Conservation (phyloP, 2,888 invertebrate genomes). For the Pasiphila rectangulata region DNA sequence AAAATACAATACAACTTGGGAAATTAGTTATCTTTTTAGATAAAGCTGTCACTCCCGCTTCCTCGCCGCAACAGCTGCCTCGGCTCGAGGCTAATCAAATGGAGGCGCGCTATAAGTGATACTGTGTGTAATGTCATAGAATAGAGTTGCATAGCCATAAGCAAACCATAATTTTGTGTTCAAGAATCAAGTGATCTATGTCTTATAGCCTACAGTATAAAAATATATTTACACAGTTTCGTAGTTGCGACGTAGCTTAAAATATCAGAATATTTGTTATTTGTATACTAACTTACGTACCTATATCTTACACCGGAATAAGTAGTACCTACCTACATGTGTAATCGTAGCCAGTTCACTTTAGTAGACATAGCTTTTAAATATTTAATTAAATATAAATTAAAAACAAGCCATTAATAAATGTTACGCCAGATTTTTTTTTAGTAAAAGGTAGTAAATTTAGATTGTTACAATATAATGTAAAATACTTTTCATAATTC, state of each 20-base stretch:
- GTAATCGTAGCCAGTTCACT: slow-evolving; percentile 18
- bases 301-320: slow-evolving; percentile 13
- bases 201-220: slow-evolving; percentile 45
- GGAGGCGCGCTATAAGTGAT: slow-evolving; percentile 48
- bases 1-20: no score
- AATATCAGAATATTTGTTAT: slow-evolving; percentile 13
- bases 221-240: slow-evolving; percentile 46
- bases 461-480: slow-evolving; percentile 10
- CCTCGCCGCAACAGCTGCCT: no score
- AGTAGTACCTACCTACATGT: slow-evolving; percentile 16
- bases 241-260: slow-evolving; percentile 27
- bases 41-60: no score
- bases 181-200: slow-evolving; percentile 53
- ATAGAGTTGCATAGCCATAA: slow-evolving; percentile 54
- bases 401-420: slow-evolving; percentile 7
- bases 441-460: slow-evolving; percentile 5
- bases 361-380: slow-evolving; percentile 17
- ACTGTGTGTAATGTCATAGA: slow-evolving; percentile 45
- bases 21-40: no score
- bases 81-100: no score
- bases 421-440: slow-evolving; percentile 6
- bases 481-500: neutral
- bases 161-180: slow-evolving; percentile 61
- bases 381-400: slow-evolving; percentile 3
- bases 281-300: slow-evolving; percentile 14